Conservation (phyloP, 2,113 vertebrate genomes). For the Varanus salvator region DNA sequence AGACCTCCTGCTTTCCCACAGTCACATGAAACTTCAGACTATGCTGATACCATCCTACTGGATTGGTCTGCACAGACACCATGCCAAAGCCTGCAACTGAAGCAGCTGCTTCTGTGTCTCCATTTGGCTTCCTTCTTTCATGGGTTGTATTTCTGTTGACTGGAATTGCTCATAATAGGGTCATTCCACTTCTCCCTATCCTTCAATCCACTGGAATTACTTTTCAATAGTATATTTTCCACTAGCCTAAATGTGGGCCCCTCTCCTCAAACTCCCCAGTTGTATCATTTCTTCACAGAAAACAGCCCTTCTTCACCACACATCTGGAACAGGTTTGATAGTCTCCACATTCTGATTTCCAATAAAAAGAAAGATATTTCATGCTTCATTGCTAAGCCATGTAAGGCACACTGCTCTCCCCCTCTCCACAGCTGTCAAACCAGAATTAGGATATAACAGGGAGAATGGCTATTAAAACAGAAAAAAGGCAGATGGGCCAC, state of each 20-base stretch:
- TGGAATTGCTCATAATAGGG: background rate
- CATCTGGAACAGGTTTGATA: constrained; percentile 31
- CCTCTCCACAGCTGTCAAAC: background rate
- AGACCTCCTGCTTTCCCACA: background rate
- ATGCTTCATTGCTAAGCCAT: background rate
- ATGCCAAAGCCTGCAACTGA: background rate
- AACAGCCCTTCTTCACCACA: background rate
- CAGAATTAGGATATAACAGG: constrained; percentile 17
- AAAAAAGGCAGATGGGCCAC: background rate
- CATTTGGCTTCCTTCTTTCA: background rate
- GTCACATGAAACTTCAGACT: background rate
- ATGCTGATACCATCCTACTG: background rate
- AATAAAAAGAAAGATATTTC: constrained; percentile 33
- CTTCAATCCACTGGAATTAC: background rate
- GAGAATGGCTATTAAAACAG: background rate
- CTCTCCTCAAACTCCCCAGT: background rate
- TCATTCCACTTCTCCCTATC: background rate
- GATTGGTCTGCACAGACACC: background rate
- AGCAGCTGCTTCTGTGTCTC: constrained; percentile 13
- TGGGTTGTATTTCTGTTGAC: background rate
- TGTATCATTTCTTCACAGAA: background rate
- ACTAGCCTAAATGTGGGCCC: background rate
- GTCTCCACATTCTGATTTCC: constrained; percentile 20
- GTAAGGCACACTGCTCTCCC: background rate
- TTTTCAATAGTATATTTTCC: too few relatives aligned